phyloP scores from a whole-genome alignment of 2,888 invertebrate species.

The Tyria jacobaeae region DNA sequence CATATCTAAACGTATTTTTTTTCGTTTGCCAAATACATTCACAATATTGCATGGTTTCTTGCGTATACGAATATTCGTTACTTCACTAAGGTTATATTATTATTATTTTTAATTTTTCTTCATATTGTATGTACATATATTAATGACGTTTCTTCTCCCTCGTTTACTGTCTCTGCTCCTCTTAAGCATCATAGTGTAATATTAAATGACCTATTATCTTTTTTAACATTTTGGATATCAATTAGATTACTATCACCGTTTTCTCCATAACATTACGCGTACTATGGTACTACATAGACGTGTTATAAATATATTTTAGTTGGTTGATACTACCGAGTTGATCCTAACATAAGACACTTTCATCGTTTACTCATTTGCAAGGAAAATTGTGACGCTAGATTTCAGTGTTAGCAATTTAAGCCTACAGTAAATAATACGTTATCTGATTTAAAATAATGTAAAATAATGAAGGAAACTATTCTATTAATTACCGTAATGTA shows the following conservation, averaged over 20 bases:
- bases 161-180: too few relatives aligned
- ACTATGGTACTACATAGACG: neutral
- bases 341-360: slow-evolving; percentile 33
- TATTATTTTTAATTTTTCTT: too few relatives aligned
- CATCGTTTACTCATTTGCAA: slow-evolving; percentile 34
- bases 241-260: neutral
- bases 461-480: slow-evolving; percentile 47
- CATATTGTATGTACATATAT: too few relatives aligned
- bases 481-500: slow-evolving; percentile 43
- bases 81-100: too few relatives aligned
- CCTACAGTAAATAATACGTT: slow-evolving; percentile 34
- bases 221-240: too few relatives aligned
- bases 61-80: too few relatives aligned
- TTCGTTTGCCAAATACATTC: too few relatives aligned
- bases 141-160: too few relatives aligned
- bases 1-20: too few relatives aligned
- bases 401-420: slow-evolving; percentile 30
- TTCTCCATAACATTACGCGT: neutral
- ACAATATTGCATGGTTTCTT: too few relatives aligned
- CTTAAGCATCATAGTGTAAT: too few relatives aligned
- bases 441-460: slow-evolving; percentile 29
- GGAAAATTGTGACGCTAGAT: slow-evolving; percentile 47
- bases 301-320: slow-evolving; percentile 20
- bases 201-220: too few relatives aligned
- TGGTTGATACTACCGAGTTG: slow-evolving; percentile 41